Conservation (phyloP, 2,888 invertebrate genomes). For the Cactoblastis cactorum region DNA sequence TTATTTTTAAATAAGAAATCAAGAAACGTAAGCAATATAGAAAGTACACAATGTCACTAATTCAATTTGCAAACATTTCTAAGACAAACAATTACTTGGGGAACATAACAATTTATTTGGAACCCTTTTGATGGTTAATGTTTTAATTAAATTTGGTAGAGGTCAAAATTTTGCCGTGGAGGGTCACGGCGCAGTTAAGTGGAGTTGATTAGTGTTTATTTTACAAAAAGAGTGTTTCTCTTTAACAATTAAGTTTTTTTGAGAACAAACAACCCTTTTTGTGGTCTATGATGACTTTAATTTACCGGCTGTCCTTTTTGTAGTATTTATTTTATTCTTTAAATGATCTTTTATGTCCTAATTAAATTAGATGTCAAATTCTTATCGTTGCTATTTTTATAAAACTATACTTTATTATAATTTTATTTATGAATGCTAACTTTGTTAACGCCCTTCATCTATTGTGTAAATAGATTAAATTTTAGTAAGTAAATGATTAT, state of each 20-base stretch:
- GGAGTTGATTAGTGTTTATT: conserved; percentile 25
- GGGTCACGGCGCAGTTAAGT: conserved; percentile 16
- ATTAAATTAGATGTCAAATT: neutral
- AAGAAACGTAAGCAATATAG: too few species aligned
- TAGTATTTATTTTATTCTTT: neutral
- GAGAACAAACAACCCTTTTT: conserved; percentile 1
- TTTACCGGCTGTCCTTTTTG: neutral
- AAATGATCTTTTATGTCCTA: neutral
- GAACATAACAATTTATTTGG: conserved; percentile 22
- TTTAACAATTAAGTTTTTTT: conserved; percentile 8
- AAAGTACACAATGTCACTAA: neutral
- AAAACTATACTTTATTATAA: neutral
- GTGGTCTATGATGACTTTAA: neutral
- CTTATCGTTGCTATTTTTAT: neutral
- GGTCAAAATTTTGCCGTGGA: conserved; percentile 18
- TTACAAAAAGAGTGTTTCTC: conserved; percentile 16
- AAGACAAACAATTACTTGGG: neutral
- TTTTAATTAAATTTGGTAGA: conserved; percentile 32
- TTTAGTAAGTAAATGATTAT: too few species aligned
- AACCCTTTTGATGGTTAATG: conserved; percentile 26
- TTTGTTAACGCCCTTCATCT: too few species aligned
- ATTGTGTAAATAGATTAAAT: too few species aligned
- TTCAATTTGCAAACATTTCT: conserved; percentile 5
- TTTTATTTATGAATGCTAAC: too few species aligned
- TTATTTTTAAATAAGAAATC: too few species aligned